Conservation (phyloP, 2,888 invertebrate genomes). For the Malachius bipustulatus region DNA sequence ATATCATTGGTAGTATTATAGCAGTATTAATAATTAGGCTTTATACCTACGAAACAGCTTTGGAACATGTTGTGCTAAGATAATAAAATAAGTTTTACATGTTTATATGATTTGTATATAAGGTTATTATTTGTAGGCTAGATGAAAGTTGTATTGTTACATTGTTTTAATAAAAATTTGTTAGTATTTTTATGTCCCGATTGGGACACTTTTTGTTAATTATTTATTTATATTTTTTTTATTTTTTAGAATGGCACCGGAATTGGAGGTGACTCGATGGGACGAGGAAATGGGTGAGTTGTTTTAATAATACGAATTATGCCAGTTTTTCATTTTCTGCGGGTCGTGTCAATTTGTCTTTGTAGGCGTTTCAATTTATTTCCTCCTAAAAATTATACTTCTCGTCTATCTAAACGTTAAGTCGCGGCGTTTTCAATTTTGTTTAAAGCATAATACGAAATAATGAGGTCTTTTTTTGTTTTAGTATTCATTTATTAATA, state of each 20-base stretch:
- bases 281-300: conserved; percentile 73
- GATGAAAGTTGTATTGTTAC: conserved; percentile 15
- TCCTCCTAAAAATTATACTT: no score
- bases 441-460: no score
- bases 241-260: conserved; percentile 78
- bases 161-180: conserved; percentile 20
- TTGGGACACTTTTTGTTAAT: conserved; percentile 38
- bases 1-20: conserved; percentile 17
- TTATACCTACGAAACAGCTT: conserved; percentile 15
- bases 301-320: no score
- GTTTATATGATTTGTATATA: conserved; percentile 14
- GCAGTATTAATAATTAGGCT: conserved; percentile 17
- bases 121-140: conserved; percentile 17
- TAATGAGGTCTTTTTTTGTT: no score
- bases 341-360: no score
- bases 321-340: no score
- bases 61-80: conserved; percentile 24
- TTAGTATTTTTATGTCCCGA: conserved; percentile 20
- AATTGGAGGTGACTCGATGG: conserved; percentile 63
- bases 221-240: conserved; percentile 44
- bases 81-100: conserved; percentile 17
- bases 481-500: no score
- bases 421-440: no score
- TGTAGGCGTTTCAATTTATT: no score
- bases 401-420: no score